Conservation (phyloP, 1,140 invertebrate species). For the Monochamus saltuarius region DNA sequence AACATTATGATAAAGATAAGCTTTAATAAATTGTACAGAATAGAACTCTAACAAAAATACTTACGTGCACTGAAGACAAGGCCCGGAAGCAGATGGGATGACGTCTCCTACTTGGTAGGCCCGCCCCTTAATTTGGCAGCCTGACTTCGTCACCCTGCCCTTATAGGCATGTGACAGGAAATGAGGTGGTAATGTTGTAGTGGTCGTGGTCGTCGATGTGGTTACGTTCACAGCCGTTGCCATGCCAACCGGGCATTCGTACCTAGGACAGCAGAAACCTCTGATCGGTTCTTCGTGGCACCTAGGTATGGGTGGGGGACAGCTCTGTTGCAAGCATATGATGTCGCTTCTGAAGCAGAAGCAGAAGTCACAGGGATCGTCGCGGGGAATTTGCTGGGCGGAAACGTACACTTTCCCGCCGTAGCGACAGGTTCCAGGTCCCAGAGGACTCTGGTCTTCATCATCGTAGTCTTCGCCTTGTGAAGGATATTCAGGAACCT, state of each 20-base stretch:
- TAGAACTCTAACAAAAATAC: too few relatives aligned
- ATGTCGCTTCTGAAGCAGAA: conserved; percentile 97
- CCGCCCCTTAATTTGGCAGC: conserved; percentile 80
- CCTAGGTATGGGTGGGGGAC: conserved; percentile 86
- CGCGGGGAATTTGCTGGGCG: conserved; percentile 90
- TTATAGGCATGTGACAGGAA: conserved; percentile 77
- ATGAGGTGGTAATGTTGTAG: conserved; percentile 80
- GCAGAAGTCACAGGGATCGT: conserved; percentile 94
- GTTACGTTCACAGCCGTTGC: conserved; percentile 75
- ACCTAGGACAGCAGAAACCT: conserved; percentile 93
- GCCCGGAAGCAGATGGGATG: conserved; percentile 81
- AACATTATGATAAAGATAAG: too few relatives aligned
- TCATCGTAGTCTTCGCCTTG: conserved; percentile 64
- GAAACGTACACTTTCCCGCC: conserved; percentile 90
- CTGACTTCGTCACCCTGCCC: conserved; percentile 68
- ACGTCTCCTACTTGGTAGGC: conserved; percentile 81
- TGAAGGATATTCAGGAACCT: conserved; percentile 41
- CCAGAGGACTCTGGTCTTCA: conserved; percentile 73
- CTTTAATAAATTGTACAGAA: too few relatives aligned
- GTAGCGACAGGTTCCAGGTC: conserved; percentile 86
- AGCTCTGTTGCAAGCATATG: conserved; percentile 92
- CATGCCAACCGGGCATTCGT: conserved; percentile 88
- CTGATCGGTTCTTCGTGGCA: conserved; percentile 88
- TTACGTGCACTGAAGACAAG: conserved; percentile 91
- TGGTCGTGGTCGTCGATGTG: conserved; percentile 81